A percentile compares a stretch with the other conserved stretches of the same genome.
These are phyloP conservation scores for Montipora sp. DNA, from an alignment of 64 coral and sea anemone genomes.

Conservation along the genomic window DNA sequence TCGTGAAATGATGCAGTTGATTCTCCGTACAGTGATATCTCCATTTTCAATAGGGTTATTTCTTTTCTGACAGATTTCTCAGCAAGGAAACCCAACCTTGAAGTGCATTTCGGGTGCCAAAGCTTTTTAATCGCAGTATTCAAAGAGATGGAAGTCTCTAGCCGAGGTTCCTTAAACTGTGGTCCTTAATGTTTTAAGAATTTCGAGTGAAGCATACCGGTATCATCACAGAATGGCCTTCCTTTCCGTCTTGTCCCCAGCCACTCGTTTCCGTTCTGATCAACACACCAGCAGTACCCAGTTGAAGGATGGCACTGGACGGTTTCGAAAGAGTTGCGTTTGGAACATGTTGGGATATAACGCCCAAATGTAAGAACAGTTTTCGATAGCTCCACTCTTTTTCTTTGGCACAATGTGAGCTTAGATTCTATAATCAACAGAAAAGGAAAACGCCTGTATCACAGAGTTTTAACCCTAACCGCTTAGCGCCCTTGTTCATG, in stretches of 20 bases:
- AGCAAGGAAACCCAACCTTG: too few species aligned
- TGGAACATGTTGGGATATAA: constrained; percentile 45
- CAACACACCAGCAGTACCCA: constrained; percentile 72
- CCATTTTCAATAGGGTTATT: too few species aligned
- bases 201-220: not conserved
- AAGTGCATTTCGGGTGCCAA: not conserved
- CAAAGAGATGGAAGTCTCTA: too few species aligned
- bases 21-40: too few species aligned
- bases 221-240: constrained; percentile 45
- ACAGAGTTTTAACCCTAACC: too few species aligned
- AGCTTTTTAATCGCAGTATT: too few species aligned
- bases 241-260: constrained; percentile 59
- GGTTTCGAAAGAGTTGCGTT: constrained; percentile 22
- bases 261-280: constrained; percentile 58
- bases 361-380: not conserved
- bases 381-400: constrained; percentile 5
- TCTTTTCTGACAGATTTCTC: too few species aligned
- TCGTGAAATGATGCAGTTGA: too few species aligned
- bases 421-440: not conserved
- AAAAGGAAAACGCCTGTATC: not conserved
- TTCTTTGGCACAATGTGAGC: constrained; percentile 24
- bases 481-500: too few species aligned
- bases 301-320: constrained; percentile 66
- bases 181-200: not conserved
- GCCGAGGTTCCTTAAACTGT: too few species aligned